Conservation (phyloP, 2,113 vertebrate genomes). For the Cololabis saira region DNA sequence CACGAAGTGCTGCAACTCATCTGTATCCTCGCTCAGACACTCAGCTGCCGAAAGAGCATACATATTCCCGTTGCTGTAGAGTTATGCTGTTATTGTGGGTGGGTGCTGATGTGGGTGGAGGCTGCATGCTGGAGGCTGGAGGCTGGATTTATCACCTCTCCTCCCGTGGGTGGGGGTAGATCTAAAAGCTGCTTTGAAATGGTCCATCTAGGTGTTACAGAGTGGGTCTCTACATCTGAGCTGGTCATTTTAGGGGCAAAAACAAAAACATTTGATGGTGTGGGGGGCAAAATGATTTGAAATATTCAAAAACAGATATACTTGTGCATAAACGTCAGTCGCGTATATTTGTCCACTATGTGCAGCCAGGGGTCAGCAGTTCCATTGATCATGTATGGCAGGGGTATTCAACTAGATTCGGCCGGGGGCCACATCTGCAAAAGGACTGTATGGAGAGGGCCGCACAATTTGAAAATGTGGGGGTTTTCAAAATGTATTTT, state of each 20-base stretch:
- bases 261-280: too few species aligned
- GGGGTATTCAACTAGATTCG: too few species aligned
- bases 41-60: constrained; percentile 16
- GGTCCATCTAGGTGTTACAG: too few species aligned
- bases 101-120: constrained; percentile 10
- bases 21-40: constrained; percentile 37
- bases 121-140: constrained; percentile 1
- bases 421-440: too few species aligned
- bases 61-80: constrained; percentile 36
- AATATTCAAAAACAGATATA: too few species aligned
- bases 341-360: constrained; percentile 6
- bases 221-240: too few species aligned
- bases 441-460: too few species aligned
- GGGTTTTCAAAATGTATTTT: too few species aligned
- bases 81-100: constrained; percentile 43
- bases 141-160: constrained; percentile 34
- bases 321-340: not conserved
- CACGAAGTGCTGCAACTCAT: constrained; percentile 39
- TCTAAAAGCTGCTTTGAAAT: not conserved
- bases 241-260: too few species aligned
- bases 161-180: constrained; percentile 1
- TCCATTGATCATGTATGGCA: constrained; percentile 31
- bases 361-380: constrained; percentile 25
- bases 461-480: too few species aligned
- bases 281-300: too few species aligned